Percentiles rank a stretch among this genome's conserved stretches.
Conservation (phyloP, 2,888 invertebrate species). For the Conomelus anceps region DNA sequence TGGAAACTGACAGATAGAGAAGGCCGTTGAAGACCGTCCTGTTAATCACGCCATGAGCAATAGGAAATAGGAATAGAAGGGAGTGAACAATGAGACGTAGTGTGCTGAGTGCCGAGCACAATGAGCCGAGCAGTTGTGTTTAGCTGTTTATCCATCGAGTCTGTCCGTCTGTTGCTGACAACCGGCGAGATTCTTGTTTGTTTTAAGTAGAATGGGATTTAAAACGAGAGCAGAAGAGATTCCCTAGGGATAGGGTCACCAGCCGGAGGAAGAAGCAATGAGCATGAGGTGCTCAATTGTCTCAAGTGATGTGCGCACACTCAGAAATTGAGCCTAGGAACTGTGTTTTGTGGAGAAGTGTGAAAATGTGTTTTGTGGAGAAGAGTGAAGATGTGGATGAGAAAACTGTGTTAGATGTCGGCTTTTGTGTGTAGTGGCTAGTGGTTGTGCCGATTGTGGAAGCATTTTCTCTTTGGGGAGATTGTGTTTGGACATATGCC, state of each 20-base stretch:
- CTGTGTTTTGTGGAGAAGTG: too few species aligned
- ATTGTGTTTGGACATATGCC: conserved; percentile 9
- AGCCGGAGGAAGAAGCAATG: not conserved
- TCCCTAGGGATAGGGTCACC: not conserved
- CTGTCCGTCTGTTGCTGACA: not conserved
- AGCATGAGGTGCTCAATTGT: not conserved
- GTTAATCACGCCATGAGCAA: not conserved
- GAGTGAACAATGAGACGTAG: not conserved
- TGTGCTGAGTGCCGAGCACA: not conserved
- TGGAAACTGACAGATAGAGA: not conserved
- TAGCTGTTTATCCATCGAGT: not conserved
- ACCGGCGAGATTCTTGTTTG: not conserved
- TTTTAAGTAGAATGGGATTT: conserved; percentile 5
- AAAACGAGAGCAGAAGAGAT: not conserved
- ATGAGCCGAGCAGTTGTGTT: conserved; percentile 1
- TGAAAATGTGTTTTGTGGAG: not conserved
- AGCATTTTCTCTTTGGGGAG: not conserved
- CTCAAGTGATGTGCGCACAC: not conserved
- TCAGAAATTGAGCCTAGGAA: not conserved
- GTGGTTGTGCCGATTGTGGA: not conserved
- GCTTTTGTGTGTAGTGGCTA: too few species aligned
- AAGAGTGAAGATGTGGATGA: not conserved
- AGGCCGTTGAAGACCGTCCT: not conserved
- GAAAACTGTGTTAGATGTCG: not conserved
- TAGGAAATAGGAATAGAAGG: not conserved